Percentiles rank a stretch among this genome's conserved stretches.
Conservation (phyloP, 2,113 vertebrate species). For the Perca flavescens region DNA sequence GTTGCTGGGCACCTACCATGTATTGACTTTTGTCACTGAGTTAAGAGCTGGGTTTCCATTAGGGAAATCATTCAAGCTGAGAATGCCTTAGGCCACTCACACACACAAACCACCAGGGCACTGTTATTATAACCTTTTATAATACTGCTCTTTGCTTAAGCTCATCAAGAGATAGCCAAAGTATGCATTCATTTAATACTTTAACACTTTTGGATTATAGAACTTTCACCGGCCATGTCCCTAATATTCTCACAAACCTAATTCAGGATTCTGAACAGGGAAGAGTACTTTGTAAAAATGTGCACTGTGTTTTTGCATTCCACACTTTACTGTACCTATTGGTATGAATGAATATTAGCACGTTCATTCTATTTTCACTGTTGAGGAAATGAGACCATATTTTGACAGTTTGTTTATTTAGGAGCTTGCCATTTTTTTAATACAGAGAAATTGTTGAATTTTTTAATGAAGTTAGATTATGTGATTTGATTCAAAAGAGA, state of each 20-base stretch:
- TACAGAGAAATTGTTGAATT: no score
- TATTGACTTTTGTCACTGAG: conserved; percentile 63
- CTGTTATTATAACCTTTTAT: conserved; percentile 50
- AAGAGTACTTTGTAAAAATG: not conserved
- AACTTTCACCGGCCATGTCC: conserved; percentile 18
- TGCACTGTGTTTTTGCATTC: not conserved
- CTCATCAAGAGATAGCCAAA: conserved; percentile 32
- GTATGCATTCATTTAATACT: conserved; percentile 25
- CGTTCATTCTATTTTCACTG: no score
- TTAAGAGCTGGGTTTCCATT: conserved; percentile 55
- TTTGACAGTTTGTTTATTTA: no score
- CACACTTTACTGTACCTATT: not conserved
- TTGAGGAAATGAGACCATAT: no score
- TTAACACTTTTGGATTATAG: conserved; percentile 48
- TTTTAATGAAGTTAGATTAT: no score
- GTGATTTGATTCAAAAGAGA: no score
- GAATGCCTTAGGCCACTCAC: conserved; percentile 40
- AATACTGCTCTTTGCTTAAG: conserved; percentile 40
- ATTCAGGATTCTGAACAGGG: not conserved
- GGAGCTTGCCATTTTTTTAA: no score
- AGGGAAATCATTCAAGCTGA: conserved; percentile 68
- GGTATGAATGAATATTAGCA: not conserved
- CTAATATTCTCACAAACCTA: conserved; percentile 29
- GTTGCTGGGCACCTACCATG: conserved; percentile 34
- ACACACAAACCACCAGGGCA: conserved; percentile 38